Conservation (phyloP, 2,797 vertebrate genomes). For the Chrysocyon brachyurus region DNA sequence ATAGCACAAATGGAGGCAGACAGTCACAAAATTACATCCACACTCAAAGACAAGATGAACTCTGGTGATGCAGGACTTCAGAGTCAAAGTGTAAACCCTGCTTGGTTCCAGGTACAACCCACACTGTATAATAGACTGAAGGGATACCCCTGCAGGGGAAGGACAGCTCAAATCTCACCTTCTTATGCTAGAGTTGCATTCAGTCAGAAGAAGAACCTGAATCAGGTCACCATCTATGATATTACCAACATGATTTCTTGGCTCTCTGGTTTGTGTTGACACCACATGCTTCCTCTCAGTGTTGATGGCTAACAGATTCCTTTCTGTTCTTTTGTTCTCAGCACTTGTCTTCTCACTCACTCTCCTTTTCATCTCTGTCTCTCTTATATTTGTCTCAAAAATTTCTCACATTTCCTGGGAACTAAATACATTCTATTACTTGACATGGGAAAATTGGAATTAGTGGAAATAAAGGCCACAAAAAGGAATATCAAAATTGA, state of each 20-base stretch:
- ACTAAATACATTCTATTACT: neutral
- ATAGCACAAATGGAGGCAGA: neutral
- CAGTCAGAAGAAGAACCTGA: neutral
- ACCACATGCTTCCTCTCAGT: neutral
- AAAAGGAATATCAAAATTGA: neutral
- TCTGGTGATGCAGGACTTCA: neutral
- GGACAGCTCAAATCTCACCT: neutral
- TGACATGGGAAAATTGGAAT: conserved; percentile 25
- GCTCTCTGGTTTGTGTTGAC: neutral
- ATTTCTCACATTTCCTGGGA: neutral
- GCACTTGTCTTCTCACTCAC: neutral
- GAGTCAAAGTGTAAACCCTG: neutral
- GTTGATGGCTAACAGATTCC: neutral
- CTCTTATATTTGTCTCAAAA: neutral
- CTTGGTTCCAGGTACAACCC: neutral
- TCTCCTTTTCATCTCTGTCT: neutral
- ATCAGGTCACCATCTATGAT: no score
- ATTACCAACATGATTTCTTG: neutral
- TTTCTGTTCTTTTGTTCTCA: neutral
- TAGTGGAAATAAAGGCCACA: neutral
- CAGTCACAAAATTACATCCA: neutral
- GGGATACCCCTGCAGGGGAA: neutral
- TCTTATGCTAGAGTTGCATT: neutral
- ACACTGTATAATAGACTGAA: neutral
- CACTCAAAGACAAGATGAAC: neutral